phyloP scores from a whole-genome alignment of 2,797 vertebrate species.

The Karalla daura region DNA sequence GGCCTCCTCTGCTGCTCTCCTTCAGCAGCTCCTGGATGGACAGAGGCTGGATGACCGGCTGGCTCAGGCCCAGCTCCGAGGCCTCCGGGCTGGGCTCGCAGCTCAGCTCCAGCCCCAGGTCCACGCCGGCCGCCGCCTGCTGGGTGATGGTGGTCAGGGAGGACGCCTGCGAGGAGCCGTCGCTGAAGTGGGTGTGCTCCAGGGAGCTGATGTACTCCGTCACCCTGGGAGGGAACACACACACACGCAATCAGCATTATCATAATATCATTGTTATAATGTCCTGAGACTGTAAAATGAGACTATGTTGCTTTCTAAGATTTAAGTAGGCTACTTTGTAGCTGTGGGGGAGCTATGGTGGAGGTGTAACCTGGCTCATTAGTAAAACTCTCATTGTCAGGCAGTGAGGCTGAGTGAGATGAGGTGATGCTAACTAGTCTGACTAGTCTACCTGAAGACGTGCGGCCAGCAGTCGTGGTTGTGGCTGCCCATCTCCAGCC shows the following conservation, averaged over 20 bases:
- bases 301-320: too few relatives aligned
- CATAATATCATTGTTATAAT: too few relatives aligned
- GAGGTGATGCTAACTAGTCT: too few relatives aligned
- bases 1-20: conserved; percentile 83
- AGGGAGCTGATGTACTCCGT: conserved; percentile 94
- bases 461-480: conserved; percentile 98
- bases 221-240: conserved; percentile 84
- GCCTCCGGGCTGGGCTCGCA: conserved; percentile 76
- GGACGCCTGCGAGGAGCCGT: conserved; percentile 84
- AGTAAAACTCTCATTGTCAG: too few relatives aligned
- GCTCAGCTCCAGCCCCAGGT: conserved; percentile 77
- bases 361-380: too few relatives aligned
- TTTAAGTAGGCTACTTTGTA: too few relatives aligned
- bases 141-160: conserved; percentile 89
- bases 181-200: conserved; percentile 96
- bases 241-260: too few relatives aligned
- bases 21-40: conserved; percentile 94
- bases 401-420: too few relatives aligned
- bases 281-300: too few relatives aligned
- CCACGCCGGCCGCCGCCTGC: conserved; percentile 67
- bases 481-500: conserved; percentile 98
- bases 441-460: conserved; percentile 90
- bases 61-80: conserved; percentile 83
- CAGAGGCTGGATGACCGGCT: conserved; percentile 88
- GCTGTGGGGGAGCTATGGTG: too few relatives aligned